These are phyloP conservation scores for Mus caroli DNA, from an alignment of 2,797 vertebrate genomes.

Conservation along the genomic window DNA sequence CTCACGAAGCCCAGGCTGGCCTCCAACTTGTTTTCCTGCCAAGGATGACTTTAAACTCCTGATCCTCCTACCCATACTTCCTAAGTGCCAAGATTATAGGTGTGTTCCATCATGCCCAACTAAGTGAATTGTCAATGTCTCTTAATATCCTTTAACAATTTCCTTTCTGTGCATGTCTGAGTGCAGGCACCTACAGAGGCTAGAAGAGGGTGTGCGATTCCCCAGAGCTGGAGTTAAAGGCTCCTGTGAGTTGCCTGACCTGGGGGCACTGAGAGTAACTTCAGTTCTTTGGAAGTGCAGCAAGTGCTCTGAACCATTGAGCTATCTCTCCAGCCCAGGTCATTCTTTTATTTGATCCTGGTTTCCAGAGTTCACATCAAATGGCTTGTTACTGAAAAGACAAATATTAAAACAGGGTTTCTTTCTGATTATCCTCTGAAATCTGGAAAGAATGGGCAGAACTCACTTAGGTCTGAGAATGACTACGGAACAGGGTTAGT, in stretches of 20 bases:
- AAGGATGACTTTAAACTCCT: neutral
- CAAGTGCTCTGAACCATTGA: neutral
- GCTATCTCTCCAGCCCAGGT: neutral
- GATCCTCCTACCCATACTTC: neutral
- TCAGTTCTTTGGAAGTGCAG: neutral
- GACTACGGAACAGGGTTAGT: neutral
- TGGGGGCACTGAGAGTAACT: neutral
- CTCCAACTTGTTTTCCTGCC: neutral
- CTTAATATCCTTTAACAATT: neutral
- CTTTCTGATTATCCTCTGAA: constrained; percentile 3
- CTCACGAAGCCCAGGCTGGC: neutral
- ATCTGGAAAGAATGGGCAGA: neutral
- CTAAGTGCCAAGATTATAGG: neutral
- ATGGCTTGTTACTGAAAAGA: constrained; percentile 19
- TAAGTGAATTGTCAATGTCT: neutral
- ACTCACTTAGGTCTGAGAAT: constrained; percentile 3
- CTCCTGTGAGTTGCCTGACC: neutral
- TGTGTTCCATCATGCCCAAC: neutral
- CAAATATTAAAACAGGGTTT: constrained; percentile 33
- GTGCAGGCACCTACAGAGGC: neutral
- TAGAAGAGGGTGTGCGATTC: neutral
- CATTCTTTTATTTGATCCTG: constrained; percentile 31
- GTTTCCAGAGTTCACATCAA: constrained; percentile 32
- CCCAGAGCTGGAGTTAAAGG: neutral
- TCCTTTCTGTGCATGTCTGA: neutral